These are phyloP conservation scores for Lepilemur septentrionalis DNA, from an alignment of 2,797 vertebrate species.

Conservation along the genomic window DNA sequence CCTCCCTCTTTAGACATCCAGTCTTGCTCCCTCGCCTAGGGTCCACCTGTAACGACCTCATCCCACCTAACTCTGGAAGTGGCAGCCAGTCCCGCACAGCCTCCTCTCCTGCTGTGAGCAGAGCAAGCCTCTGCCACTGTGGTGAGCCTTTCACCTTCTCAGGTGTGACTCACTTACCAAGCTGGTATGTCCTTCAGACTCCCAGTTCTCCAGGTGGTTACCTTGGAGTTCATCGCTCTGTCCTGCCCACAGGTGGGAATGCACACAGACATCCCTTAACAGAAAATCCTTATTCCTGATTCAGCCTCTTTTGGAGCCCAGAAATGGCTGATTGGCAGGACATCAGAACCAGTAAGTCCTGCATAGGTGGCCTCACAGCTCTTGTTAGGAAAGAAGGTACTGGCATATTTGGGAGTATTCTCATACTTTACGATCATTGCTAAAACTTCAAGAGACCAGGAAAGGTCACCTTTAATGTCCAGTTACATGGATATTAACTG, in stretches of 20 bases:
- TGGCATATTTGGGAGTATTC: not conserved
- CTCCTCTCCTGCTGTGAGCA: not conserved
- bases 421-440: not conserved
- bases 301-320: not conserved
- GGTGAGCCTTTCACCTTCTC: not conserved
- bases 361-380: not conserved
- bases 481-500: not conserved
- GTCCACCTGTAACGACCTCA: not conserved
- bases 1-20: not conserved
- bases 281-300: not conserved
- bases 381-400: not conserved
- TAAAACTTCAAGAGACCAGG: not conserved
- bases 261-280: no score
- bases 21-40: accelerated
- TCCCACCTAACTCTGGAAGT: no score
- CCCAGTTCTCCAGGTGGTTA: not conserved
- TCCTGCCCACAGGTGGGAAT: no score
- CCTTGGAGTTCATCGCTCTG: not conserved
- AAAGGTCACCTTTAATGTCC: not conserved
- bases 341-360: not conserved
- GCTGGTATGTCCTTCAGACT: not conserved
- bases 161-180: not conserved
- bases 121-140: not conserved
- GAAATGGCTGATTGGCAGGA: not conserved
- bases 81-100: not conserved